phyloP scores from a whole-genome alignment of 2,888 invertebrate genomes.

The Coleophora deauratella region DNA sequence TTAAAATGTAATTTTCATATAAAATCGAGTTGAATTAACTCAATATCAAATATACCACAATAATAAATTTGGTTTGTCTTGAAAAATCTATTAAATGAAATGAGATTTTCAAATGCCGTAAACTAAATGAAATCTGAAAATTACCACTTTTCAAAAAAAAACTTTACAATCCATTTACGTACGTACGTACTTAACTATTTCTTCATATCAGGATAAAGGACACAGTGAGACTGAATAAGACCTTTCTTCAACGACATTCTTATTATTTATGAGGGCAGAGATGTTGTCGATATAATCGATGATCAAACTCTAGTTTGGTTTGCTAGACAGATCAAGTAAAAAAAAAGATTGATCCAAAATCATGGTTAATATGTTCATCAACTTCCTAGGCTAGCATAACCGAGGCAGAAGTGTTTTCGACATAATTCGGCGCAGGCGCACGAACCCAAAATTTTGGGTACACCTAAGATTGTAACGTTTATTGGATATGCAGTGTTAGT shows the following conservation, averaged over 20 bases:
- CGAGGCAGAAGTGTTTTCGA: conserved; percentile 22
- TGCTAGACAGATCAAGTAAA: conserved; percentile 10
- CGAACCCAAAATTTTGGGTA: conserved; percentile 8
- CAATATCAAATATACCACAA: too few species aligned
- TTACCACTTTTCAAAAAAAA: too few species aligned
- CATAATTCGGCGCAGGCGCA: background rate
- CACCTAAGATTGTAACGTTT: background rate
- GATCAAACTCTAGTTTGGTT: background rate
- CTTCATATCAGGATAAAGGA: background rate
- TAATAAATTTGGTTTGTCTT: too few species aligned
- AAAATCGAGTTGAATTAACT: too few species aligned
- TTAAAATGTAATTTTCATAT: too few species aligned
- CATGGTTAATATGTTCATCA: conserved; percentile 60
- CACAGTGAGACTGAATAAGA: background rate
- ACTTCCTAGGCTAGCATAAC: conserved; percentile 45
- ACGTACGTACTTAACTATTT: background rate
- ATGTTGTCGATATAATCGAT: too few species aligned
- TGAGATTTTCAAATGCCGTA: too few species aligned
- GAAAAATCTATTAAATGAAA: too few species aligned
- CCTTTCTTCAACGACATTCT: too few species aligned
- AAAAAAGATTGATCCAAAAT: conserved; percentile 44
- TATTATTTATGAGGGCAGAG: too few species aligned
- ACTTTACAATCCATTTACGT: too few species aligned
- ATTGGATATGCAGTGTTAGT: background rate
- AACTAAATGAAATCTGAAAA: too few species aligned